phyloP scores from a whole-genome alignment of 2,888 invertebrate species.

The Lomographa bimaculata region DNA sequence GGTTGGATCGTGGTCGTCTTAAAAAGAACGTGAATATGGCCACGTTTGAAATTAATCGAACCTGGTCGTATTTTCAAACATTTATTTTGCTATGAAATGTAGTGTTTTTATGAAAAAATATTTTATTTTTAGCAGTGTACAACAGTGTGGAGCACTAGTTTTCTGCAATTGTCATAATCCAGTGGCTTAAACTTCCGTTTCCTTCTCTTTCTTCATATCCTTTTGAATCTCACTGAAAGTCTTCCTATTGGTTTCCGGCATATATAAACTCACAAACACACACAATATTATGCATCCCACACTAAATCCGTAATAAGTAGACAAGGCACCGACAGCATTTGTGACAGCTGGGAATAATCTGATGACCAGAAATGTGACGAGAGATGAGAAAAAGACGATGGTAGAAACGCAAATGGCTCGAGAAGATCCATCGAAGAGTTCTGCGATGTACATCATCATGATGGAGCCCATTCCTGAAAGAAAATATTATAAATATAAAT shows the following conservation, averaged over 20 bases:
- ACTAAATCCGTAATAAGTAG: conserved; percentile 51
- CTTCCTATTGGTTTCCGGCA: conserved; percentile 66
- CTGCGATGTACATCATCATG: conserved; percentile 52
- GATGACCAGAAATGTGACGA: conserved; percentile 21
- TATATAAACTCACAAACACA: conserved; percentile 44
- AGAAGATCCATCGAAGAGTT: conserved; percentile 55
- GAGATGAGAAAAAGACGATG: conserved; percentile 10
- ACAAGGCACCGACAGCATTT: conserved; percentile 44
- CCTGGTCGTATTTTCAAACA: no score
- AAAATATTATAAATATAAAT: no score
- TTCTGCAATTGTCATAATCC: no score
- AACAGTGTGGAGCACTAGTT: no score
- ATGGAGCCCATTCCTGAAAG: conserved; percentile 58
- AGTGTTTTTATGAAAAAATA: no score
- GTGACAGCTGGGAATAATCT: conserved; percentile 52
- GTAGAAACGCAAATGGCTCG: conserved; percentile 50
- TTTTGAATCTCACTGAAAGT: conserved; percentile 58
- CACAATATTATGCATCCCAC: conserved; percentile 29
- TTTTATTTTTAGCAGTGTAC: no score
- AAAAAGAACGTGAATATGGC: no score
- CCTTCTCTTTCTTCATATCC: conserved; percentile 11
- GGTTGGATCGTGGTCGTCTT: no score
- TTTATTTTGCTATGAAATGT: no score
- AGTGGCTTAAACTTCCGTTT: no score
- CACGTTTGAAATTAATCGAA: no score